Conservation (phyloP, 1,140 invertebrate species). For the Bombus impatiens region DNA sequence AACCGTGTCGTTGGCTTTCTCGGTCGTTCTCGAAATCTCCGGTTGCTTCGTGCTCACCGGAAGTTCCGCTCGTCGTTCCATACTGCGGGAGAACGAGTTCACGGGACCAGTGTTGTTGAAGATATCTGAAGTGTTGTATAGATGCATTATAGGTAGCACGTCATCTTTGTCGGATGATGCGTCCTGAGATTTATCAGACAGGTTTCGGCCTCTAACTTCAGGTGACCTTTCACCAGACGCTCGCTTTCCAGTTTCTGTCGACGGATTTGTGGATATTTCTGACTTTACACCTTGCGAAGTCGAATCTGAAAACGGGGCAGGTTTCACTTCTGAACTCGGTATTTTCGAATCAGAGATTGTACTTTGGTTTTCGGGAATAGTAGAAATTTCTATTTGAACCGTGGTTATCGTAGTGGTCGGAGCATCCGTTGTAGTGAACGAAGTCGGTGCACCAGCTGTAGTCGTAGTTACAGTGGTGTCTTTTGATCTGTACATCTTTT, state of each 20-base stretch:
- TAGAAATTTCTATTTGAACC: constrained; percentile 22
- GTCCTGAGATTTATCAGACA: constrained; percentile 74
- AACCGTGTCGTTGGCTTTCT: constrained; percentile 30
- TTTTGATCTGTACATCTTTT: constrained; percentile 75
- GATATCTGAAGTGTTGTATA: constrained; percentile 79
- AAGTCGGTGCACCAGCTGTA: constrained; percentile 44
- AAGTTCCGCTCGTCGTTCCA: constrained; percentile 43
- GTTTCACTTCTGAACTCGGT: background rate
- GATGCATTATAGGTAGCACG: constrained; percentile 79
- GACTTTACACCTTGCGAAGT: background rate
- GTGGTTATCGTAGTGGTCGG: constrained; percentile 32
- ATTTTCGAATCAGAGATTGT: background rate
- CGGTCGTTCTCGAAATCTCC: constrained; percentile 43
- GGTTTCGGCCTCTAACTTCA: constrained; percentile 75
- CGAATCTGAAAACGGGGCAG: background rate
- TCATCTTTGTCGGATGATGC: constrained; percentile 72
- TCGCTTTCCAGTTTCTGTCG: constrained; percentile 19
- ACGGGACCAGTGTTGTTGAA: constrained; percentile 73
- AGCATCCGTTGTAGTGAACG: constrained; percentile 52
- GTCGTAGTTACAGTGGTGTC: constrained; percentile 12
- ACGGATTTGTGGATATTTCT: constrained; percentile 2
- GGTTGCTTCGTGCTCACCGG: constrained; percentile 26
- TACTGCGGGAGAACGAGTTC: constrained; percentile 41
- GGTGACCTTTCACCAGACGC: constrained; percentile 68
- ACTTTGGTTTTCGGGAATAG: constrained; percentile 11